Evolutionary conservation across 1,140 invertebrate species (phyloP).

Genomic region (Heliconius nattereri): DNA sequence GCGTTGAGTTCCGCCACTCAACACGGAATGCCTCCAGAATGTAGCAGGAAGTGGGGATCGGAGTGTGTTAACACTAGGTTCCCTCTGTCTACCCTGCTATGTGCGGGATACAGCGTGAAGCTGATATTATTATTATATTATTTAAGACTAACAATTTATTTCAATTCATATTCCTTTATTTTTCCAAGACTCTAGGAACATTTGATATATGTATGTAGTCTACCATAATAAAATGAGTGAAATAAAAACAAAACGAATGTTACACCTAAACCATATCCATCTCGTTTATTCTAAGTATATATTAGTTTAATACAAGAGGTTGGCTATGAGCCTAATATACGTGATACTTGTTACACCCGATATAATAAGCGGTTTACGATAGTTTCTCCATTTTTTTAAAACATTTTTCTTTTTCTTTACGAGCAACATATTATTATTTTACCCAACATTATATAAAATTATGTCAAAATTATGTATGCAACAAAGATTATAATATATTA

Average conservation of each 20-base stretch:
- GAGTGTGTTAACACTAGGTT: too few relatives aligned
- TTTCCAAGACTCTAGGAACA: too few relatives aligned
- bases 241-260: conserved; percentile 7
- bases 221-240: background rate
- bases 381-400: conserved; percentile 51
- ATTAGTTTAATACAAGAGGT: conserved; percentile 62
- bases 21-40: too few relatives aligned
- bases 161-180: too few relatives aligned
- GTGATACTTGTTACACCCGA: conserved; percentile 53
- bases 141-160: too few relatives aligned
- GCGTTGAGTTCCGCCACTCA: too few relatives aligned
- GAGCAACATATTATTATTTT: background rate
- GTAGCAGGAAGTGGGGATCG: too few relatives aligned
- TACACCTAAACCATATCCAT: conserved; percentile 19
- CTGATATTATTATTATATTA: too few relatives aligned
- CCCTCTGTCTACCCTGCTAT: too few relatives aligned
- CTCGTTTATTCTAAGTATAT: conserved; percentile 50
- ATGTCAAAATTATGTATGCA: background rate
- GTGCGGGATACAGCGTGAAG: too few relatives aligned
- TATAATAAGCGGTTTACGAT: conserved; percentile 48
- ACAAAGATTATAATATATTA: background rate
- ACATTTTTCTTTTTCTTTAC: background rate
- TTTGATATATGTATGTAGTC: background rate
- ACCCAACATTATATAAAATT: background rate
- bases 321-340: conserved; percentile 66